Conservation (phyloP, 2,113 vertebrate species). For the Eonycteris spelaea region DNA sequence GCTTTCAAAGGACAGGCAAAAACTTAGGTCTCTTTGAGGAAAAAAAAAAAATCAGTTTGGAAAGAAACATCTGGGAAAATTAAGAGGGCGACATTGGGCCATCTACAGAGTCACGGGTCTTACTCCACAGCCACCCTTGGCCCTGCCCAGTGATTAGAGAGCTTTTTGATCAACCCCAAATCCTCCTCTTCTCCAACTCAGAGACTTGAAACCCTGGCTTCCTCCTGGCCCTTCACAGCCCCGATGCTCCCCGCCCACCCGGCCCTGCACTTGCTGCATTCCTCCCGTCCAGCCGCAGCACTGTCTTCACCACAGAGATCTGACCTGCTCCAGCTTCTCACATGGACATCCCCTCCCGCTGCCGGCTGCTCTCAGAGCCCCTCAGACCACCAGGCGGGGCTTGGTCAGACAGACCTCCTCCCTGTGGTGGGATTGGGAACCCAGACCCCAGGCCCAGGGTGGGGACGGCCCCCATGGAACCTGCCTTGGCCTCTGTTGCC, state of each 20-base stretch:
- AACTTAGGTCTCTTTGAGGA: background rate
- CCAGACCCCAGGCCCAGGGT: background rate
- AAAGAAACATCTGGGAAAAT: background rate
- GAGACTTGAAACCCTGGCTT: background rate
- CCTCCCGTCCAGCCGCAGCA: no score
- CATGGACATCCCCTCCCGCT: no score
- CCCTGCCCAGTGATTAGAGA: background rate
- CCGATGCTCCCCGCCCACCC: no score
- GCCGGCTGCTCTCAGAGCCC: background rate
- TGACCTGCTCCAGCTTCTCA: background rate
- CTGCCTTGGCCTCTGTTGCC: background rate
- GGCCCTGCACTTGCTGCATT: background rate
- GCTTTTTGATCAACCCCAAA: background rate
- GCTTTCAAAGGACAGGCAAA: background rate
- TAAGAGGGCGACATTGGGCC: background rate
- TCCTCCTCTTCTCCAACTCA: background rate
- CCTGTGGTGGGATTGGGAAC: no score
- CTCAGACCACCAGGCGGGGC: no score
- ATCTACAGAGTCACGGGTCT: background rate
- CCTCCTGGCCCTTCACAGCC: background rate
- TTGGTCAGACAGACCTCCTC: background rate
- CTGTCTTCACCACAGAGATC: no score
- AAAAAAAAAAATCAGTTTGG: background rate
- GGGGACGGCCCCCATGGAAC: accelerated
- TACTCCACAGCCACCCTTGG: no score